Percentiles rank a stretch among this genome's conserved stretches.
These are phyloP conservation scores for Brachypteracias leptosomus DNA, from an alignment of 2,113 vertebrate species.

Conservation along the genomic window DNA sequence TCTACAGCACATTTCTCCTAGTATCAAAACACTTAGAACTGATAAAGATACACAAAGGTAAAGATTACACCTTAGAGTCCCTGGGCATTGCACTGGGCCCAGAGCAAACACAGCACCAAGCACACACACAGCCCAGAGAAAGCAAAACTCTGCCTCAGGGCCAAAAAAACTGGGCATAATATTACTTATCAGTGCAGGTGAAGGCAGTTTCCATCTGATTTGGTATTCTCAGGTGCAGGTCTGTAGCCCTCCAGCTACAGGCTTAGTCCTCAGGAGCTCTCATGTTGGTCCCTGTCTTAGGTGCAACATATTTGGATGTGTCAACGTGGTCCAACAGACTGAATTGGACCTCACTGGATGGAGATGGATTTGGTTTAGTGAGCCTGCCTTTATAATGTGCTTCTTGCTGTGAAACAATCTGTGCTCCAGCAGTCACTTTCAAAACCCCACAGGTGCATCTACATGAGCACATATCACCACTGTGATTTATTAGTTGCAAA, in stretches of 20 bases:
- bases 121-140: not conserved
- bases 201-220: not conserved
- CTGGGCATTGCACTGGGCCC: too few relatives aligned
- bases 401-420: not conserved
- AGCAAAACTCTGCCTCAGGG: not conserved
- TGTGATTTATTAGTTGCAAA: not conserved
- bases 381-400: not conserved
- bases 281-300: fast-evolving
- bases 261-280: not conserved
- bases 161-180: not conserved
- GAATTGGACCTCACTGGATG: not conserved
- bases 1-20: not conserved
- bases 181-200: not conserved
- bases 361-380: not conserved
- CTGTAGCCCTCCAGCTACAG: not conserved
- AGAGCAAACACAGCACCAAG: not conserved
- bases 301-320: not conserved
- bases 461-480: not conserved
- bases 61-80: not conserved
- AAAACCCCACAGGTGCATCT: not conserved
- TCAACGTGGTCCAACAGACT: not conserved
- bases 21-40: not conserved
- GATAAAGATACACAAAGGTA: not conserved
- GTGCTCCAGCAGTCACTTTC: not conserved
- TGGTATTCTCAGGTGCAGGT: not conserved